Conservation (phyloP, 2,797 vertebrate species). For the Urocyon cinereoargenteus region DNA sequence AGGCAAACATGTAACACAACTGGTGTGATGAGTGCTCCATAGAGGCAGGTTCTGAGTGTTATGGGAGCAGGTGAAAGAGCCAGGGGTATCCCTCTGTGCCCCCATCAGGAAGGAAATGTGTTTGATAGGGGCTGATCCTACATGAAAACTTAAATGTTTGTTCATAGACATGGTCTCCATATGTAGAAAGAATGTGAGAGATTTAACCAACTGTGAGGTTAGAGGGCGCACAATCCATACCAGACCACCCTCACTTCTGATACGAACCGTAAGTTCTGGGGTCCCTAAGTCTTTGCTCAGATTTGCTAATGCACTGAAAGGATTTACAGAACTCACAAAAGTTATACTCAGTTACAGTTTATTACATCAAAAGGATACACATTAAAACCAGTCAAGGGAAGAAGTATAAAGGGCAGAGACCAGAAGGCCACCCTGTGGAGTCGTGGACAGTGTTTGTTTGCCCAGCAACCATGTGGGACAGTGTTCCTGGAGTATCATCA, state of each 20-base stretch:
- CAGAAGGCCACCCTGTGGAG: accelerated
- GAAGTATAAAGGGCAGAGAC: neutral
- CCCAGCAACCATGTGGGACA: neutral
- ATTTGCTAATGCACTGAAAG: neutral
- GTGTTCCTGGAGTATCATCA: accelerated
- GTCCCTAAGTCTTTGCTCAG: neutral
- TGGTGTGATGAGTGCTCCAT: neutral
- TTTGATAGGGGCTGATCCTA: neutral
- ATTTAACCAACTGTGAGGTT: neutral
- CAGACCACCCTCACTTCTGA: neutral
- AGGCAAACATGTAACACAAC: neutral
- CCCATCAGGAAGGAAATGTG: neutral
- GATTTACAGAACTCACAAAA: neutral
- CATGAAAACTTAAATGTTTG: neutral
- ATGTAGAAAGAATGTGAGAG: neutral
- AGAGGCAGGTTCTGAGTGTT: neutral
- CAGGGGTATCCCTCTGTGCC: neutral
- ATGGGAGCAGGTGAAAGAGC: too few species aligned
- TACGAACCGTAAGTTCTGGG: neutral
- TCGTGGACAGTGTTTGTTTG: neutral
- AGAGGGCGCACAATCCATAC: neutral
- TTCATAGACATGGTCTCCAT: accelerated
- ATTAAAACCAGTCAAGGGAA: neutral
- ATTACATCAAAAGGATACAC: neutral
- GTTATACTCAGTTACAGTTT: neutral